Percentiles rank a stretch among this genome's conserved stretches.
Evolutionary conservation across 2,797 vertebrate species (phyloP).

Genomic region (Podarcis lilfordi): DNA sequence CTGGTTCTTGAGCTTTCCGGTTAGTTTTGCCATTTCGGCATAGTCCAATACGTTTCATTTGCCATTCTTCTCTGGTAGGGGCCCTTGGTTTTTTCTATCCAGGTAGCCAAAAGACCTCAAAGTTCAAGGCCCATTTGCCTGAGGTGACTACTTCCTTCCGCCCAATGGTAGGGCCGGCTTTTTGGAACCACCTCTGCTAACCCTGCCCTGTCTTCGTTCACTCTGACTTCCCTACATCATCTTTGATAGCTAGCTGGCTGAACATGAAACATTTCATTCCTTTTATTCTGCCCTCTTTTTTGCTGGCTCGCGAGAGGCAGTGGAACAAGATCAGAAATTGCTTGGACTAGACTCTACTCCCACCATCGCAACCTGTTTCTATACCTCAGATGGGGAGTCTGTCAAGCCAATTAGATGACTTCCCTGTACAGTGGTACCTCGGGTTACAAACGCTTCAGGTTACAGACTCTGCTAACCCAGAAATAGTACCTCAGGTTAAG

Average conservation of each 20-base stretch:
- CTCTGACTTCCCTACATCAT: not conserved
- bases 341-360: not conserved
- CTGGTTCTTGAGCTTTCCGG: too few relatives aligned
- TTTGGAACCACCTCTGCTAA: too few relatives aligned
- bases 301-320: not conserved
- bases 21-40: too few relatives aligned
- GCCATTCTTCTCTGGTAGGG: too few relatives aligned
- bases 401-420: not conserved
- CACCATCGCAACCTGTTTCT: not conserved
- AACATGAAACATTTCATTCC: not conserved
- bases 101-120: too few relatives aligned
- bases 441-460: too few relatives aligned
- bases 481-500: too few relatives aligned
- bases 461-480: too few relatives aligned
- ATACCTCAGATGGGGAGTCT: too few relatives aligned
- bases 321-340: not conserved
- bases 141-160: not conserved
- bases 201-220: not conserved
- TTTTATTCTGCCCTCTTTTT: not conserved
- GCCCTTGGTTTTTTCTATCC: too few relatives aligned
- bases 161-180: not conserved
- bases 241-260: not conserved
- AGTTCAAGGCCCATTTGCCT: not conserved
- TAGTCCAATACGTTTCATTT: too few relatives aligned
- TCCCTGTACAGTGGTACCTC: not conserved